Evolutionary conservation across 2,797 vertebrate genomes (phyloP).

Genomic region (Acanthiza pusilla): DNA sequence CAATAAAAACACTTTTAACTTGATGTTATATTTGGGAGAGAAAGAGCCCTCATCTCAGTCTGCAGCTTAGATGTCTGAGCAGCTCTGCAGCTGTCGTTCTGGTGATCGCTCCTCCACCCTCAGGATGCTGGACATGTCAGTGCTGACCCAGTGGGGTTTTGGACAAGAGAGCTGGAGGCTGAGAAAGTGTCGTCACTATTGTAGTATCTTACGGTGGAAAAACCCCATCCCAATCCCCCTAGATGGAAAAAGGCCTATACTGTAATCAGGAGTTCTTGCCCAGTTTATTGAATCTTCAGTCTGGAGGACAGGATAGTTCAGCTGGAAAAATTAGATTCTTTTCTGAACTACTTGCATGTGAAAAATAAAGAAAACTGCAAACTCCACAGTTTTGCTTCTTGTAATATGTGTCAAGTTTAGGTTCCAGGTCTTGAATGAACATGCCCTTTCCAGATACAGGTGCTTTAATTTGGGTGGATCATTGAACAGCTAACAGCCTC

Average conservation of each 20-base stretch:
- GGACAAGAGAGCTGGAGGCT: background rate
- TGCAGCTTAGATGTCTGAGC: background rate
- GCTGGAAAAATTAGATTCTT: background rate
- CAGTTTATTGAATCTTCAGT: background rate
- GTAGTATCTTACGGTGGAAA: background rate
- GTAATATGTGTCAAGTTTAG: background rate
- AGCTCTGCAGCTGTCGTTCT: background rate
- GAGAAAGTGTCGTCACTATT: background rate
- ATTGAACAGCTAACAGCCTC: background rate
- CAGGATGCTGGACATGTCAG: background rate
- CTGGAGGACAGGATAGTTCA: background rate
- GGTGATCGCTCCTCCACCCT: background rate
- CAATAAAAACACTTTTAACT: background rate
- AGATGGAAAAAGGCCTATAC: background rate
- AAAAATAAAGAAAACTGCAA: background rate
- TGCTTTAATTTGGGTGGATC: background rate
- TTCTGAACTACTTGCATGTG: background rate
- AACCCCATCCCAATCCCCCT: accelerated
- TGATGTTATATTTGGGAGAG: background rate
- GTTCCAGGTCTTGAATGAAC: background rate
- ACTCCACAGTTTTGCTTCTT: background rate
- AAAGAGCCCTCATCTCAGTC: background rate
- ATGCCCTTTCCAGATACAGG: background rate
- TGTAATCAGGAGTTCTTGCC: background rate
- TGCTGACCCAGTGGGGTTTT: background rate